Evolutionary conservation across 2,888 invertebrate species (phyloP).

Genomic region (Macrosiphum euphorbiae): DNA sequence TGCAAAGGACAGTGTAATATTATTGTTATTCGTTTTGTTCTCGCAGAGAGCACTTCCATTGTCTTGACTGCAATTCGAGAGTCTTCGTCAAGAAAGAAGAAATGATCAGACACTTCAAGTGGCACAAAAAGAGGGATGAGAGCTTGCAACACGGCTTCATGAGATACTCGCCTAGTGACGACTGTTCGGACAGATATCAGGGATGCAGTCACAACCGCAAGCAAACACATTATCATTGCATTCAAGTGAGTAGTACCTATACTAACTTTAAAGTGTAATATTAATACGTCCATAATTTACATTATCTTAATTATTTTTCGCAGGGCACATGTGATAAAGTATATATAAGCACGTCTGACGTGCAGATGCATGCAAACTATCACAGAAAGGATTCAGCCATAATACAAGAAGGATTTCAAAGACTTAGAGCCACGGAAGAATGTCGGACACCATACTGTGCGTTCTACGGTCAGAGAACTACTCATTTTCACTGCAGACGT

Average conservation of each 20-base stretch:
- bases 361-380: conserved; percentile 99
- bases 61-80: conserved; percentile 82
- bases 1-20: neutral
- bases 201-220: conserved; percentile 91
- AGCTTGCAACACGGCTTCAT: conserved; percentile 95
- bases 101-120: conserved; percentile 98
- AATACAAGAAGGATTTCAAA: conserved; percentile 96
- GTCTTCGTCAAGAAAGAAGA: conserved; percentile 99
- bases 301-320: neutral
- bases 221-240: conserved; percentile 97
- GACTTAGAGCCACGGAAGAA: conserved; percentile 95
- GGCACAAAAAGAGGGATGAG: conserved; percentile 99
- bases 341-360: conserved; percentile 98
- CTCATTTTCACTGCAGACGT: conserved; percentile 96
- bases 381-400: conserved; percentile 98
- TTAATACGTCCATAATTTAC: neutral
- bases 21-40: conserved; percentile 52
- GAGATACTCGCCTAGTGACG: conserved; percentile 94
- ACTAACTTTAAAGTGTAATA: neutral
- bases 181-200: conserved; percentile 87
- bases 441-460: conserved; percentile 92
- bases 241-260: conserved; percentile 76
- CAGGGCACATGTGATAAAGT: conserved; percentile 75
- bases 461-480: conserved; percentile 94
- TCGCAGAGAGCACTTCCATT: conserved; percentile 93